Evolutionary conservation across 53 echinoderm and acorn worm species (phyloP).

Genomic region (Henricia sp.): DNA sequence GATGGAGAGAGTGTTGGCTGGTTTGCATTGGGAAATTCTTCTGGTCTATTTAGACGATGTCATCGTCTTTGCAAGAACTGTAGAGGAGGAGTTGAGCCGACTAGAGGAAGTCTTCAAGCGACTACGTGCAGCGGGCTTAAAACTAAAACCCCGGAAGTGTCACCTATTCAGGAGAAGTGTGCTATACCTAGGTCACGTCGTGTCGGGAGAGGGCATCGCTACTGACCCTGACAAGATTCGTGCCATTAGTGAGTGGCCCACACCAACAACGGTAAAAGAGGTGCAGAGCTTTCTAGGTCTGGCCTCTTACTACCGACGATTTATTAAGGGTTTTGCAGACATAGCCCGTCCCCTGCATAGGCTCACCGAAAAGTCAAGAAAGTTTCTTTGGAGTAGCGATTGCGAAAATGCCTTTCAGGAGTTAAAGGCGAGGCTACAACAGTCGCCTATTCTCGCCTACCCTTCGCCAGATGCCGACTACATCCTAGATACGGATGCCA

Average conservation of each 20-base stretch:
- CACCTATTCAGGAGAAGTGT: slow-evolving; percentile 19
- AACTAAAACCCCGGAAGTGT: slow-evolving; percentile 37
- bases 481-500: slow-evolving; percentile 14
- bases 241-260: slow-evolving; percentile 19
- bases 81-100: slow-evolving; percentile 30
- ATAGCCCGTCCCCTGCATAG: slow-evolving; percentile 7
- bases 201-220: slow-evolving; percentile 13
- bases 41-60: slow-evolving; percentile 51
- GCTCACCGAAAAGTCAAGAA: slow-evolving; percentile 13
- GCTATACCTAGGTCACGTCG: slow-evolving; percentile 34
- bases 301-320: slow-evolving; percentile 20
- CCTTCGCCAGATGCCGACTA: neutral
- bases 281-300: slow-evolving; percentile 19
- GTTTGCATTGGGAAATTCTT: slow-evolving; percentile 37
- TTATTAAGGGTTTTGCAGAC: slow-evolving; percentile 9
- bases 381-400: neutral
- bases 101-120: slow-evolving; percentile 17
- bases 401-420: slow-evolving; percentile 4
- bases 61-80: slow-evolving; percentile 28
- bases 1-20: slow-evolving; percentile 37
- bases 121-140: slow-evolving; percentile 18
- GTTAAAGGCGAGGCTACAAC: neutral
- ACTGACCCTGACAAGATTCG: slow-evolving; percentile 24
- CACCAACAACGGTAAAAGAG: slow-evolving; percentile 12
- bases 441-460: slow-evolving; percentile 2